Conservation (phyloP, 2,113 vertebrate species). For the Urocitellus parryii region DNA sequence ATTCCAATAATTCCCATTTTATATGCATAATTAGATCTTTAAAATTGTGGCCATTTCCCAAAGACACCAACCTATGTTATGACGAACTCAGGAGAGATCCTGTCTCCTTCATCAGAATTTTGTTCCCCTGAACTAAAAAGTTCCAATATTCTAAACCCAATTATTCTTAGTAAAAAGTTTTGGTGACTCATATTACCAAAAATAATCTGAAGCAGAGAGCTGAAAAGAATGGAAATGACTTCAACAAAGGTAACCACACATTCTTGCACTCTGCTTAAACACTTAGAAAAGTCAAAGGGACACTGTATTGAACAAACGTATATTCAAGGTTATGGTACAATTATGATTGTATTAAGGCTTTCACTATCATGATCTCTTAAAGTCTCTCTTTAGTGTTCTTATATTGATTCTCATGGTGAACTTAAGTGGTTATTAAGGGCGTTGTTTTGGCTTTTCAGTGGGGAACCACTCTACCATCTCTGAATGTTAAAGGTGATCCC, state of each 20-base stretch:
- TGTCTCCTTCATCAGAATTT: slow-evolving; percentile 71
- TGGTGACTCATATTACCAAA: slow-evolving; percentile 63
- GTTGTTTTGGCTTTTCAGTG: slow-evolving; percentile 83
- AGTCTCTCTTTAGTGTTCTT: slow-evolving; percentile 72
- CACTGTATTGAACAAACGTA: slow-evolving; percentile 70
- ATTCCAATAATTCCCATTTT: slow-evolving; percentile 88
- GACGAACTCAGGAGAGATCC: slow-evolving; percentile 79
- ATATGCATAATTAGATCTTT: slow-evolving; percentile 89
- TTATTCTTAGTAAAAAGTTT: slow-evolving; percentile 47
- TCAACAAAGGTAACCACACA: slow-evolving; percentile 74
- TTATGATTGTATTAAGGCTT: slow-evolving; percentile 88
- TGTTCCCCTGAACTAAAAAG: slow-evolving; percentile 66
- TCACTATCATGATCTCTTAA: slow-evolving; percentile 76
- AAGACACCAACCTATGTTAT: slow-evolving; percentile 80
- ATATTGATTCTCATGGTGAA: slow-evolving; percentile 54
- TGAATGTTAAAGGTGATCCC: slow-evolving; percentile 79
- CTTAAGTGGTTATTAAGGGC: slow-evolving; percentile 58
- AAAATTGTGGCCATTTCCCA: slow-evolving; percentile 85
- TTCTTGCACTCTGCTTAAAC: slow-evolving; percentile 81
- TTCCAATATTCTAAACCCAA: slow-evolving; percentile 73
- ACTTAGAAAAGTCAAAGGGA: slow-evolving; percentile 77
- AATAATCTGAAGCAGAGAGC: slow-evolving; percentile 74
- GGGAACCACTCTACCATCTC: slow-evolving; percentile 74
- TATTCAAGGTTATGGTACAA: slow-evolving; percentile 73
- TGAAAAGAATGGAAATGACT: slow-evolving; percentile 76